These are phyloP conservation scores for Sminthurides bifidus DNA, from an alignment of 1,140 invertebrate genomes.

Conservation along the genomic window DNA sequence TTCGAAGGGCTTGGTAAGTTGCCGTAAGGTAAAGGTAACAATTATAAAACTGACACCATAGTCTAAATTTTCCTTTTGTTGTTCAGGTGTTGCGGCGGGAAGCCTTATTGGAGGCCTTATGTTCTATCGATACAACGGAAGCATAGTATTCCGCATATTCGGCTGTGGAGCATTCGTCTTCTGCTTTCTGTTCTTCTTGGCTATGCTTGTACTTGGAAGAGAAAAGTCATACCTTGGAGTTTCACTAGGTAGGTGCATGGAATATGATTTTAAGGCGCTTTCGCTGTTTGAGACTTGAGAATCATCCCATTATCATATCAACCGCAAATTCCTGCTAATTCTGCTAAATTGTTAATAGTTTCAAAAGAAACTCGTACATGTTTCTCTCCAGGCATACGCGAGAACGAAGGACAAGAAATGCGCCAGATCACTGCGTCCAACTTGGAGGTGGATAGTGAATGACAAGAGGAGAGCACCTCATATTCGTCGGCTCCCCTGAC, in stretches of 20 bases:
- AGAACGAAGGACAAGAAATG: constrained; percentile 31
- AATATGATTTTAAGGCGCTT: neutral
- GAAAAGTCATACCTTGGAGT: constrained; percentile 36
- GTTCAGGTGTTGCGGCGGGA: constrained; percentile 54
- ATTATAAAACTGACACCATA: too few relatives aligned
- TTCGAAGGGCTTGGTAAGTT: constrained; percentile 67
- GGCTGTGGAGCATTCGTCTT: constrained; percentile 52
- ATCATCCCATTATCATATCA: too few relatives aligned
- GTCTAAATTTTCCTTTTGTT: constrained; percentile 4
- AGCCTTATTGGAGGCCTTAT: constrained; percentile 59
- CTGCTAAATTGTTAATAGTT: too few relatives aligned
- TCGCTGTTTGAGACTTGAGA: too few relatives aligned
- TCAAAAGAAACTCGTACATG: neutral
- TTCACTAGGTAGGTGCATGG: constrained; percentile 29
- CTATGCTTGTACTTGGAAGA: constrained; percentile 43
- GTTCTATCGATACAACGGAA: constrained; percentile 48
- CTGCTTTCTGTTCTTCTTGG: constrained; percentile 47
- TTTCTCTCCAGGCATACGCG: neutral
- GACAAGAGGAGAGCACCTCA: constrained; percentile 6
- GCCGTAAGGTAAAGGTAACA: neutral
- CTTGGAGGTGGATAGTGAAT: constrained; percentile 23
- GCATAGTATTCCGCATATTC: constrained; percentile 55
- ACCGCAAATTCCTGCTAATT: too few relatives aligned
- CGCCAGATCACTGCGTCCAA: constrained; percentile 19
- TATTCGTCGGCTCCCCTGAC: neutral